Evolutionary conservation across 2,888 invertebrate genomes (phyloP), one percentile per base, ranked within the genome.

Genomic region (Pristionchus maxplancki): DNA sequence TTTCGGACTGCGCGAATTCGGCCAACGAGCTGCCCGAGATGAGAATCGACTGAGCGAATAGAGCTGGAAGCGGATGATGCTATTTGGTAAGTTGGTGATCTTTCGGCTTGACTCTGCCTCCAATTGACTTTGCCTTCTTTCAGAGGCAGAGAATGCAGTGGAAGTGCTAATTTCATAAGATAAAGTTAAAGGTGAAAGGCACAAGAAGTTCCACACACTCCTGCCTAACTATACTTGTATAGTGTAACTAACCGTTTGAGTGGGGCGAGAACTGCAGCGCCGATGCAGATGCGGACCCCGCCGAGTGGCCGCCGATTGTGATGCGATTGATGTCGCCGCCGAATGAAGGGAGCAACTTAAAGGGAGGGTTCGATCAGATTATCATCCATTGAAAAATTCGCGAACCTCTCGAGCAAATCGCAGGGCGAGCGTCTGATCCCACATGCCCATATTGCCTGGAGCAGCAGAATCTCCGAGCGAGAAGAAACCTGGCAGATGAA

Each of bases 311-410:
- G 71, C 89, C 87, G 4, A 92, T 44, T 15, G 92, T 92, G 53
- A 92, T 91, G 84, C 89, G 89, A 28, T 90, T 89, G n/a, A 90
- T 88, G 83, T 92, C 91, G n/a, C 91, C 92, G n/a, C 92, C 92
- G 82, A 92, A 92, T 31, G 90, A 90, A 0, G 91, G 90, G 20
- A 92, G 89, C 15, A 91, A 71, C 90, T 89, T 24, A 28, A 78
- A 71, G 6, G 11, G 34, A 40, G 20, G 15, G 9, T 64, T 28
- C 6, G 64, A 64, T 9, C 64, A 64, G 11, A 71, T 37, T 20
- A 17, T 44, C 78, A 24, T 62, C 9, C 9, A 62, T n/a, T 31
- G 11, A 78, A 78, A 20, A 74, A 74, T 15, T 8, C 24, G 4
- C 24, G 28, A 78, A 90, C 91, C 67, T 92, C 91, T n/a, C 92